These are phyloP conservation scores for Caenorhabditis briggsae DNA, from an alignment of 1,140 invertebrate species.

Conservation along the genomic window DNA sequence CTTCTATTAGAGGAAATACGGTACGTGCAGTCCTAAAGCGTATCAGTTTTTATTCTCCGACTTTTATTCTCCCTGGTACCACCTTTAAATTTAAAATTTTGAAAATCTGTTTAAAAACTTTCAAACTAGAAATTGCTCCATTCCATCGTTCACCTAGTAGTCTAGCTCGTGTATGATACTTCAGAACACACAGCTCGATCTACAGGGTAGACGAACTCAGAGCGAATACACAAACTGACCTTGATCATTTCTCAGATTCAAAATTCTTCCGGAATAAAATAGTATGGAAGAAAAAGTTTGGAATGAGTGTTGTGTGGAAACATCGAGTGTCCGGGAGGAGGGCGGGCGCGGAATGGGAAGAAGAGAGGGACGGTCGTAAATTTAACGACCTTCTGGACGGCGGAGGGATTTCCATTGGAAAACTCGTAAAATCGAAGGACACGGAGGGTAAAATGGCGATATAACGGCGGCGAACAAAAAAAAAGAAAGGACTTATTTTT, in stretches of 20 bases:
- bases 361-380: slow-evolving; percentile 53
- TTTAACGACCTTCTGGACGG: slow-evolving; percentile 54
- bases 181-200: slow-evolving; percentile 48
- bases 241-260: neutral
- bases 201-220: slow-evolving; percentile 38
- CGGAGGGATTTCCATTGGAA: slow-evolving; percentile 53
- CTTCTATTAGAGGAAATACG: too few relatives aligned
- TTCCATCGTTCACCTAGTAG: slow-evolving; percentile 20
- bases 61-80: too few relatives aligned
- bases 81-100: too few relatives aligned
- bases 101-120: neutral
- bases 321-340: slow-evolving; percentile 41
- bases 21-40: too few relatives aligned
- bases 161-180: slow-evolving; percentile 38
- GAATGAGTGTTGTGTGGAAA: neutral
- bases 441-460: slow-evolving; percentile 31
- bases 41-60: too few relatives aligned
- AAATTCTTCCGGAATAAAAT: slow-evolving; percentile 8
- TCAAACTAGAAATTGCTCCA: neutral
- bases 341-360: neutral
- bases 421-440: slow-evolving; percentile 54
- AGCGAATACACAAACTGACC: neutral
- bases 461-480: neutral
- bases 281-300: slow-evolving; percentile 4
- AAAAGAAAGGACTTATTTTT: neutral